Base-by-base conservation (phyloP, 2,888 invertebrate genomes). In the Nycteola revayana region DNA sequence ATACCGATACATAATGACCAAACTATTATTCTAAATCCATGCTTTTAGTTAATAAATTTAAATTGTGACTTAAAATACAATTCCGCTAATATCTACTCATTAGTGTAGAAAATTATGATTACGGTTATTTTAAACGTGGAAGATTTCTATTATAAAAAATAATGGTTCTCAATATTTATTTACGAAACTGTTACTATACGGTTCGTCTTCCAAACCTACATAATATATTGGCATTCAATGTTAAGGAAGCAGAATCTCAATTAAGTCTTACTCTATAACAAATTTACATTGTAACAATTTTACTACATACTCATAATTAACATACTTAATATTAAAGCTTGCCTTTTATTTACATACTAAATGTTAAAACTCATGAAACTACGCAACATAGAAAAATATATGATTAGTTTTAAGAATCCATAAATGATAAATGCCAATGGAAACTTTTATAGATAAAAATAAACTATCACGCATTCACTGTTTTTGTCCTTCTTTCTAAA, bases 311-410 rank as follows among this genome's bases (percentile, higher is more conserved):
- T 47, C 43, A 65, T 71, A 66, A 70, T 69, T 70, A 79, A 75
- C 76, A 66, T 71, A 77, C 76, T 83, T 82, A 81, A 68, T 52
- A 58, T 85, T 85, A 85, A 86, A 85, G 83, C 85, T 86, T 80
- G 74, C 67, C 67, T 68, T 63, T 63, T 75, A 70, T 68, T 69
- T 68, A 71, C 55, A 61, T 46, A 61, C 55, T 56, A 51, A 50
- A 49, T 31, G 31, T 60, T 53, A 46, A 28, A 48, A 57, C 48
- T 51, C 52, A 50, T 42, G 38, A 38, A 55, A 52, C 43, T 52
- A 53, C 31, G 41, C 42, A 53, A 49, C 44, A 52, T 51, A 56
- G 43, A 54, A 59, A 62, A 54, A 60, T 52, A 54, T 49, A 41
- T 41, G 43, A 40, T 49, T 40, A 47, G 14, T 29, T 47, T 50